A percentile compares a stretch with the other conserved stretches of the same genome.
Conservation (phyloP, 2,113 vertebrate species). For the Patagioenas fasciata region DNA sequence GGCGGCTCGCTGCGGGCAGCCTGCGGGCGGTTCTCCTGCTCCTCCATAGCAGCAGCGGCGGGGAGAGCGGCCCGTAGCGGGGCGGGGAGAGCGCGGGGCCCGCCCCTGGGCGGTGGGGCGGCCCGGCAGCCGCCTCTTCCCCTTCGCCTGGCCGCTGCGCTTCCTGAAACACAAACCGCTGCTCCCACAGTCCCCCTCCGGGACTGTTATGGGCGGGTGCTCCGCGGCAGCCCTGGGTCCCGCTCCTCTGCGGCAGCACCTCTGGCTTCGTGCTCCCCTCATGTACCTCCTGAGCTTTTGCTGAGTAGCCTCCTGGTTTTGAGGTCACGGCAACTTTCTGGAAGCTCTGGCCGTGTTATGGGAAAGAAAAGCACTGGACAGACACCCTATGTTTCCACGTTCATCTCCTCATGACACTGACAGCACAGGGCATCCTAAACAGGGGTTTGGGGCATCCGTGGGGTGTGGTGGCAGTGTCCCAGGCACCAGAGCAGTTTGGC, state of each 20-base stretch:
- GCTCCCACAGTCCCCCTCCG: rapidly evolving
- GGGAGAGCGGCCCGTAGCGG: not conserved
- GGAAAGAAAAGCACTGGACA: no score
- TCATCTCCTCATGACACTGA: no score
- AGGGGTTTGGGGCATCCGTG: rapidly evolving
- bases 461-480: rapidly evolving
- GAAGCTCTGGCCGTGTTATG: not conserved
- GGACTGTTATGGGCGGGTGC: rapidly evolving
- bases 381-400: no score
- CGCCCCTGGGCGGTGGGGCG: not conserved
- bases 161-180: rapidly evolving
- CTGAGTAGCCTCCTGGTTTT: rapidly evolving
- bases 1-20: not conserved
- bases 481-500: rapidly evolving
- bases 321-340: not conserved
- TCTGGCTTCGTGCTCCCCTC: not conserved
- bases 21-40: not conserved
- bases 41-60: not conserved
- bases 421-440: not conserved
- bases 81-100: not conserved
- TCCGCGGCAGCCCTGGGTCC: not conserved
- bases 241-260: not conserved
- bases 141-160: no score
- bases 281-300: rapidly evolving
- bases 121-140: not conserved